A percentile compares a stretch with the other conserved stretches of the same genome.
Conservation (phyloP, 53 echinoderm and acorn worm species). For the Crossaster papposus region DNA sequence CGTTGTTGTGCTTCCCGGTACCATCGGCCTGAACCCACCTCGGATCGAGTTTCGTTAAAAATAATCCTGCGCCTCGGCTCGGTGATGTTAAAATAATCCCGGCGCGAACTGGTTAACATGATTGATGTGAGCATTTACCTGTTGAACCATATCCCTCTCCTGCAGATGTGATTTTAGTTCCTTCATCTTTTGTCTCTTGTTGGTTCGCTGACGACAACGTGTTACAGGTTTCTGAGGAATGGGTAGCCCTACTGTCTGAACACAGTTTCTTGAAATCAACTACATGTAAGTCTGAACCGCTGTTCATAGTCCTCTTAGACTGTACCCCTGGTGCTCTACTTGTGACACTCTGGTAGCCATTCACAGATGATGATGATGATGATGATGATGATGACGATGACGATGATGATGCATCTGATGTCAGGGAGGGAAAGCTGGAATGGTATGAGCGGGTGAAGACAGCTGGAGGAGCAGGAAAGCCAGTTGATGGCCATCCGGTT, state of each 20-base stretch:
- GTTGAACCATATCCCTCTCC: neutral
- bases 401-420: neutral
- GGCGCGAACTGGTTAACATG: too few relatives aligned
- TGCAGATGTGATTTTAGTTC: neutral
- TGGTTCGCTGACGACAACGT: neutral
- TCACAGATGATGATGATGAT: neutral
- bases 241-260: neutral
- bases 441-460: slow-evolving; percentile 9
- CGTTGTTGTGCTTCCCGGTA: too few relatives aligned
- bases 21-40: too few relatives aligned
- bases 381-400: too few relatives aligned
- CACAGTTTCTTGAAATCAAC: slow-evolving; percentile 14
- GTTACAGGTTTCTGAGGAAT: neutral
- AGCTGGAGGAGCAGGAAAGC: slow-evolving; percentile 23
- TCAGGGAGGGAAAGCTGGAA: neutral
- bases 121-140: neutral
- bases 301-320: slow-evolving; percentile 15
- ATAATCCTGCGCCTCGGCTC: too few relatives aligned
- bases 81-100: too few relatives aligned
- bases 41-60: too few relatives aligned
- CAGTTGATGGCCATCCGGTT: neutral
- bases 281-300: too few relatives aligned
- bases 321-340: neutral
- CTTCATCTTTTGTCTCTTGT: neutral
- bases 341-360: neutral